These are phyloP conservation scores for Psophia crepitans DNA, from an alignment of 2,113 vertebrate genomes.

Conservation along the genomic window DNA sequence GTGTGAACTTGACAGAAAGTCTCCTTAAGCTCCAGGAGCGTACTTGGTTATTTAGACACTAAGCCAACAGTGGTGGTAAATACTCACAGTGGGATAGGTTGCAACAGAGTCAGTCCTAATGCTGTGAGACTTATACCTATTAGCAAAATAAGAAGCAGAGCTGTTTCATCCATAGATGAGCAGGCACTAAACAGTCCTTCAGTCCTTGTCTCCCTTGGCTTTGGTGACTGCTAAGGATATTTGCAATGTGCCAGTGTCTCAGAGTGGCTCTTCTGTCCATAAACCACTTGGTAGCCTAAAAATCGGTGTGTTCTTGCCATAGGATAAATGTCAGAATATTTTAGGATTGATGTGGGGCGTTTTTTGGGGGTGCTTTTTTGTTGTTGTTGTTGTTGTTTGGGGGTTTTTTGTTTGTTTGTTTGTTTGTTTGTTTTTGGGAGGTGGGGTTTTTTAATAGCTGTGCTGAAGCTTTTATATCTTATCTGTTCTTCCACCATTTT, in stretches of 20 bases:
- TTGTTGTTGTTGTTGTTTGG: background rate
- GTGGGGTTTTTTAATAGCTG: background rate
- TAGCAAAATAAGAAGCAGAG: background rate
- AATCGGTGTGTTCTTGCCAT: background rate
- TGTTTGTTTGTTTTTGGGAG: too few relatives aligned
- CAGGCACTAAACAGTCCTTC: background rate
- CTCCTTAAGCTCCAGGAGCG: background rate
- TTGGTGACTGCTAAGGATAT: background rate
- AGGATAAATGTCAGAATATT: background rate
- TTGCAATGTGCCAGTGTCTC: background rate
- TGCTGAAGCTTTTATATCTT: background rate
- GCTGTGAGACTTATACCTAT: background rate
- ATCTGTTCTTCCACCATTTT: background rate
- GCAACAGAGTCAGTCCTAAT: background rate
- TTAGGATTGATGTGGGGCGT: too few relatives aligned
- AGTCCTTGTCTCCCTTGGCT: background rate
- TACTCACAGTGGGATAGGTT: background rate
- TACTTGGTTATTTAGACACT: background rate
- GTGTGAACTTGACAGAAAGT: background rate
- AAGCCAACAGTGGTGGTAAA: background rate
- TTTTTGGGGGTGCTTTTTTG: too few relatives aligned
- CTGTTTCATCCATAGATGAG: background rate
- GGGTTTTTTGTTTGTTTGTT: too few relatives aligned
- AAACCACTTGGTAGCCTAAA: background rate
- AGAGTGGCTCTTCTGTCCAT: background rate